Evolutionary conservation across 2,797 vertebrate species (phyloP).

Genomic region (Morus bassanus): DNA sequence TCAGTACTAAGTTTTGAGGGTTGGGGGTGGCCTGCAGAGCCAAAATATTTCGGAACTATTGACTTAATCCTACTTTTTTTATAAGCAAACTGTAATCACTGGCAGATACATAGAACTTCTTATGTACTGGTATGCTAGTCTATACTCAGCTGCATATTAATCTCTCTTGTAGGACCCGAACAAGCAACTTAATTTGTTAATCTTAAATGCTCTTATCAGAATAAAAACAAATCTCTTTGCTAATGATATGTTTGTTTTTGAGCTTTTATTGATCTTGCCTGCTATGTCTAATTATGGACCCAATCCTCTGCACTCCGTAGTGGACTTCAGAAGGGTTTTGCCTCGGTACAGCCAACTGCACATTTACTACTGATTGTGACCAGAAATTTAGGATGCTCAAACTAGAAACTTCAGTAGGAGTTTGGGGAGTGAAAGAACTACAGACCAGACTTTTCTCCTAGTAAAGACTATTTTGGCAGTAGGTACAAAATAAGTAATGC

Average conservation of each 20-base stretch:
- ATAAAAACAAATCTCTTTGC: not conserved
- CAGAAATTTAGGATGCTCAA: not conserved
- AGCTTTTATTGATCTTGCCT: not conserved
- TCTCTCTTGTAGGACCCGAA: not conserved
- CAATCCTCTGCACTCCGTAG: rapidly evolving
- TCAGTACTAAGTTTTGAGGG: not conserved
- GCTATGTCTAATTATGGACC: not conserved
- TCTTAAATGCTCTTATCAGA: not conserved
- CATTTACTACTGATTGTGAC: not conserved
- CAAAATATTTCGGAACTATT: not conserved
- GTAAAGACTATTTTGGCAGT: not conserved
- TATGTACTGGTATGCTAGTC: not conserved
- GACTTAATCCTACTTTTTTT: not conserved
- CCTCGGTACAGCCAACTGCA: not conserved
- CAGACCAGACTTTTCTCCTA: not conserved
- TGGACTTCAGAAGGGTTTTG: not conserved
- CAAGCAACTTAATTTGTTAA: not conserved
- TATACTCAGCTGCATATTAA: not conserved
- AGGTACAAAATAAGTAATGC: not conserved
- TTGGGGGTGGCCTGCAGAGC: not conserved
- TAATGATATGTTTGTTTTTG: not conserved
- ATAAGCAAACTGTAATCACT: not conserved
- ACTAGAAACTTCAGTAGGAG: not conserved
- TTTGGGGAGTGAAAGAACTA: not conserved
- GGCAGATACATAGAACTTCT: not conserved